Percentiles rank a stretch among this genome's conserved stretches.
phyloP scores from a whole-genome alignment of 2,797 vertebrate species.

The Typhlichthys eigenmanni region DNA sequence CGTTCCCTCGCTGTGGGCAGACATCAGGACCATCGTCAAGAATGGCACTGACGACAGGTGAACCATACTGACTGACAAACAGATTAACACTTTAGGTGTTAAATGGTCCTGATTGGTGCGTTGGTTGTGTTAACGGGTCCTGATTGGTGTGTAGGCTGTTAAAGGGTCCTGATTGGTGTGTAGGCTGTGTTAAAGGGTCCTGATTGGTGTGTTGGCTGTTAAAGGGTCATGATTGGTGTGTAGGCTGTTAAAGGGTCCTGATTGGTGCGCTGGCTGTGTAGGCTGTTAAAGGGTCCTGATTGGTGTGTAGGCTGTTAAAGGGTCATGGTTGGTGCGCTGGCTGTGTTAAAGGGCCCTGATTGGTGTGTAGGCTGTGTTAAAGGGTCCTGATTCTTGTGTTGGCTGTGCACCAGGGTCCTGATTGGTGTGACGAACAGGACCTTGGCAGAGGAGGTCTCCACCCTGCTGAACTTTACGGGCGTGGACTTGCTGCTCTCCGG shows the following conservation, averaged over 20 bases:
- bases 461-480: constrained; percentile 60
- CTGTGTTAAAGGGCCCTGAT: constrained; percentile 62
- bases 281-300: not conserved
- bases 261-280: constrained; percentile 65
- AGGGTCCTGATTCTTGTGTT: not conserved
- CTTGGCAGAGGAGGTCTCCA: constrained; percentile 51
- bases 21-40: constrained; percentile 66
- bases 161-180: too few relatives aligned
- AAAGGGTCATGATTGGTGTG: not conserved
- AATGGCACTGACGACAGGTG: constrained; percentile 63
- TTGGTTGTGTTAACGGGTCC: constrained; percentile 60
- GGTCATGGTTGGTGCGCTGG: constrained; percentile 69
- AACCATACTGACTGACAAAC: constrained; percentile 7
- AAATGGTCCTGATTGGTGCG: not conserved
- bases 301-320: not conserved
- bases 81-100: too few relatives aligned
- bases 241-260: constrained; percentile 67
- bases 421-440: constrained; percentile 68
- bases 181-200: constrained; percentile 56
- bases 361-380: constrained; percentile 42
- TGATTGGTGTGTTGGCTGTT: constrained; percentile 68
- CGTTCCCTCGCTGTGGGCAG: constrained; percentile 56
- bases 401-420: constrained; percentile 68
- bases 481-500: constrained; percentile 77
- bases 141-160: constrained; percentile 69